phyloP scores from a whole-genome alignment of 2,113 vertebrate genomes.

The Mormoops blainvillei region DNA sequence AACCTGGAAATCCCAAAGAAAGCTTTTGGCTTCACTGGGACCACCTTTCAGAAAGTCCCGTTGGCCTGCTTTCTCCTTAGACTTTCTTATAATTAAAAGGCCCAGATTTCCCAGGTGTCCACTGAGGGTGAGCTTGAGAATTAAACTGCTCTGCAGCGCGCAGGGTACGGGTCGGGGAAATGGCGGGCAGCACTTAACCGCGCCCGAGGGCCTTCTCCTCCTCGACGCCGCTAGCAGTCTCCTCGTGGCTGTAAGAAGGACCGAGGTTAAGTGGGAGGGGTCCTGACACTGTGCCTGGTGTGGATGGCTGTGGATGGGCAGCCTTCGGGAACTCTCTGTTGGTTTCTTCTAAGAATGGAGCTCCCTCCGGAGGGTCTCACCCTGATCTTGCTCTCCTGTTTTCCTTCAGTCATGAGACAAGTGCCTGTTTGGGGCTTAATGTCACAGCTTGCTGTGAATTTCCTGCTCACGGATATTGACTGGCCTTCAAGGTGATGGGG shows the following conservation, averaged over 20 bases:
- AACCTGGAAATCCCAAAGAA: not conserved
- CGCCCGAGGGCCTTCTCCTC: not conserved
- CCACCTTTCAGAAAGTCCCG: constrained; percentile 10
- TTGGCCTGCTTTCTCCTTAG: constrained; percentile 24
- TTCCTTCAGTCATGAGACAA: not conserved
- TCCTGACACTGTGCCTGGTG: not conserved
- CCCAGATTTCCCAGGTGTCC: not conserved
- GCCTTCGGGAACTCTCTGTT: not conserved
- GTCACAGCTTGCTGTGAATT: not conserved
- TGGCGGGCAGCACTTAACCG: not conserved
- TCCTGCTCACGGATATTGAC: not conserved
- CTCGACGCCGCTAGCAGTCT: not conserved
- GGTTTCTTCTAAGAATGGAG: not conserved
- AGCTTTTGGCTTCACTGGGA: not conserved
- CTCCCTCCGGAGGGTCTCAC: not conserved
- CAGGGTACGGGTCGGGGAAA: not conserved
- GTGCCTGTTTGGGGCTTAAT: fast-evolving
- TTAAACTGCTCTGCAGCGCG: not conserved
- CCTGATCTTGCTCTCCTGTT: not conserved
- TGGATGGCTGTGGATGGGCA: too few relatives aligned
- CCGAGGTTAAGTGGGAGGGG: fast-evolving
- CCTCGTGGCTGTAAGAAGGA: not conserved
- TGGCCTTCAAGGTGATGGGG: not conserved
- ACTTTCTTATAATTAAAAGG: constrained; percentile 35
- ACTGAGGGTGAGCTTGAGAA: not conserved